Evolutionary conservation across 2,113 vertebrate species (phyloP).

Genomic region (Cyprinodon brontotheroides): DNA sequence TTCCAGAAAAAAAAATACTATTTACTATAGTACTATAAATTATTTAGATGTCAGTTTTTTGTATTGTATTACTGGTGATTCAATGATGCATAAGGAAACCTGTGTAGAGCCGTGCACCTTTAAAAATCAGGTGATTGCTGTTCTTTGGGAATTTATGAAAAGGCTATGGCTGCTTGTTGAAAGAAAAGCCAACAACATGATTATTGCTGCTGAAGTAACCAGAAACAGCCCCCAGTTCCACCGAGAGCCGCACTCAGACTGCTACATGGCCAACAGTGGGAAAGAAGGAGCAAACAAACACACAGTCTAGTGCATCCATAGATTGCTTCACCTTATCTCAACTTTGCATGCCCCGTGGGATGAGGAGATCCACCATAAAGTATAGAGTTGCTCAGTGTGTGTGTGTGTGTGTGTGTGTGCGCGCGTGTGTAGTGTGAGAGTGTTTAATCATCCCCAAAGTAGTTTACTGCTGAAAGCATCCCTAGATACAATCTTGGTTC

Average conservation of each 20-base stretch:
- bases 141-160: slow-evolving; percentile 10
- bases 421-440: not conserved
- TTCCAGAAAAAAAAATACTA: too few species aligned
- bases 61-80: not conserved
- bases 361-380: slow-evolving; percentile 23
- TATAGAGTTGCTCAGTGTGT: slow-evolving; percentile 25
- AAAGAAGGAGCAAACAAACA: slow-evolving; percentile 14
- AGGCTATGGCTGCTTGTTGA: slow-evolving; percentile 19
- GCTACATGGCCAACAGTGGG: not conserved
- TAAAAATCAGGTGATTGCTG: slow-evolving; percentile 8
- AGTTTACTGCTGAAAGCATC: slow-evolving; percentile 18
- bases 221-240: slow-evolving; percentile 25
- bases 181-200: slow-evolving; percentile 36
- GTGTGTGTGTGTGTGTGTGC: slow-evolving; percentile 3
- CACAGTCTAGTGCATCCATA: slow-evolving; percentile 23
- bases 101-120: slow-evolving; percentile 10
- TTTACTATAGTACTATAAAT: too few species aligned
- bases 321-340: slow-evolving; percentile 42
- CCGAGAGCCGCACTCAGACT: not conserved
- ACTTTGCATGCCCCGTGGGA: slow-evolving; percentile 19
- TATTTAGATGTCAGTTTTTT: too few species aligned
- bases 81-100: slow-evolving; percentile 34
- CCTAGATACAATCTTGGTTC: slow-evolving; percentile 33
- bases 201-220: slow-evolving; percentile 14
- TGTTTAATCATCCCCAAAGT: slow-evolving; percentile 43